phyloP scores from a whole-genome alignment of 2,797 vertebrate species.

The Tarsius wallacei region DNA sequence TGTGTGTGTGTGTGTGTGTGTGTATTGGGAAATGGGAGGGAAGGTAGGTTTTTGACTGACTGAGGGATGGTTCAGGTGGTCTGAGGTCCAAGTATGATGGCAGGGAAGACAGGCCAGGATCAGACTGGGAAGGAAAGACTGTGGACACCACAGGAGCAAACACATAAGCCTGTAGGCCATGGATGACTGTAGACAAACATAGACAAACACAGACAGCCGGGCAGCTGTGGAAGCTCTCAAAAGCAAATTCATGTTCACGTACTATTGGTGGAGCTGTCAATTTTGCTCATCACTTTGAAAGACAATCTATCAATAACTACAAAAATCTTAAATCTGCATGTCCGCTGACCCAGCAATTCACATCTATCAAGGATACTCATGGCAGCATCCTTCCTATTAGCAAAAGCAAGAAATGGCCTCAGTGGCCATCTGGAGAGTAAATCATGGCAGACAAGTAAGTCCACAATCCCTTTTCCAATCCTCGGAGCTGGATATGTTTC shows the following conservation, averaged over 20 bases:
- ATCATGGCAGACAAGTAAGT: neutral
- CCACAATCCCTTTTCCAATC: neutral
- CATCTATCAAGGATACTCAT: neutral
- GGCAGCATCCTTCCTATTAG: neutral
- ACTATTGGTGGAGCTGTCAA: neutral
- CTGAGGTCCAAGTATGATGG: neutral
- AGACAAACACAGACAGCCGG: neutral
- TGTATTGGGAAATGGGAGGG: too few relatives aligned
- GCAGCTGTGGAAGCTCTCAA: neutral
- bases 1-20: neutral
- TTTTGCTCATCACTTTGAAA: constrained; percentile 22
- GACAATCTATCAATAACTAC: neutral
- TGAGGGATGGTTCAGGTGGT: neutral
- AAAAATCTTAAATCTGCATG: neutral
- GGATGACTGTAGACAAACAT: neutral
- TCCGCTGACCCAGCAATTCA: neutral
- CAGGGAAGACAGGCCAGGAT: neutral
- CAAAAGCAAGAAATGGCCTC: neutral
- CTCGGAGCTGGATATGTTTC: neutral
- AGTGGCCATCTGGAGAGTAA: neutral
- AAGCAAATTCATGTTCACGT: neutral
- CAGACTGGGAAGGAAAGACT: neutral
- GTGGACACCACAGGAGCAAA: neutral
- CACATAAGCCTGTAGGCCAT: neutral
- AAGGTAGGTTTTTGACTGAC: neutral